These are phyloP conservation scores for Liparis tanakae DNA, from an alignment of 2,797 vertebrate species.

Conservation along the genomic window DNA sequence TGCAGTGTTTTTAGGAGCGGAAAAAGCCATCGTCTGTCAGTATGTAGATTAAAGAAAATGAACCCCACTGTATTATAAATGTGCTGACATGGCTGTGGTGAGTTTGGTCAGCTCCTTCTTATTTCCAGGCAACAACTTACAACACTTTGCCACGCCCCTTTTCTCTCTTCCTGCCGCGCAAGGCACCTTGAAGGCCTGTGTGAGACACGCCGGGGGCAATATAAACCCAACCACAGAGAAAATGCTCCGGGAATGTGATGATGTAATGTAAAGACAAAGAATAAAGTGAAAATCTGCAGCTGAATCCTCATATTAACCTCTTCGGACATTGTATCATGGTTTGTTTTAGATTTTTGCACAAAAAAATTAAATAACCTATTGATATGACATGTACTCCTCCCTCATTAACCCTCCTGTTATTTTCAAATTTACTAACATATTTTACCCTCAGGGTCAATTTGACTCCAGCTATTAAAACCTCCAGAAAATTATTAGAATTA, in stretches of 20 bases:
- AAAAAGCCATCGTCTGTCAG: neutral
- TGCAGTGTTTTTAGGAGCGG: too few species aligned
- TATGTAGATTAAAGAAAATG: neutral
- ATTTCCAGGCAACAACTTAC: neutral
- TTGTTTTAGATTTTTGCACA: neutral
- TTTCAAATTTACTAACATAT: too few species aligned
- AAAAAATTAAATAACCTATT: neutral
- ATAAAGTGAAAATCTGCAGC: neutral
- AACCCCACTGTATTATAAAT: neutral
- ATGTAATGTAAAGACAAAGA: too few species aligned
- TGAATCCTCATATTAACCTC: neutral
- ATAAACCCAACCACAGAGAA: neutral
- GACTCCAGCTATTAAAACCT: too few species aligned
- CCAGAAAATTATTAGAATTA: too few species aligned
- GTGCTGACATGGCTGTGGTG: neutral
- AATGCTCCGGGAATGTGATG: too few species aligned
- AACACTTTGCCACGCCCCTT: neutral
- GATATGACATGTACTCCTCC: neutral
- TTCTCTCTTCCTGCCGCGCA: too few species aligned
- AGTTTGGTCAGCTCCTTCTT: too few species aligned
- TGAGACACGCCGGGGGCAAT: neutral
- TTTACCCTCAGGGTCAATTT: too few species aligned
- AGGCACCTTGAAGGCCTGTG: neutral
- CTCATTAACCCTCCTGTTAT: too few species aligned
- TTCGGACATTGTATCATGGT: neutral